Conservation (phyloP, 2,888 invertebrate species). For the Brachyptera putata region DNA sequence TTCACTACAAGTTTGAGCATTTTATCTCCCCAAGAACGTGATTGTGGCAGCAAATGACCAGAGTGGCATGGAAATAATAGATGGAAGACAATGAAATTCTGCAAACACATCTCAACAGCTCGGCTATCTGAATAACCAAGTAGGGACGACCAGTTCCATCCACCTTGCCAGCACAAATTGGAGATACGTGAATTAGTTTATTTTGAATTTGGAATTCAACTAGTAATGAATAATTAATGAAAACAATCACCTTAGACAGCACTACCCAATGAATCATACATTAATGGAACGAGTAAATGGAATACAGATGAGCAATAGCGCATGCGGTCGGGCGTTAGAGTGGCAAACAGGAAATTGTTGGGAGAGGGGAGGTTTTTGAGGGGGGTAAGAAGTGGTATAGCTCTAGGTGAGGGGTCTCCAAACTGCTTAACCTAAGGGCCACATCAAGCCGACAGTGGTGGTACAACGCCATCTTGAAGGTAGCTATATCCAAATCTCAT, state of each 20-base stretch:
- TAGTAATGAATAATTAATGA: slow-evolving; percentile 17
- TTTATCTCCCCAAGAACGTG: slow-evolving; percentile 7
- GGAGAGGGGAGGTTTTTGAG: too few relatives aligned
- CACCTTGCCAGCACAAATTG: slow-evolving; percentile 14
- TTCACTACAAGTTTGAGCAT: too few relatives aligned
- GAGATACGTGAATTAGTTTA: slow-evolving; percentile 19
- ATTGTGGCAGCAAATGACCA: slow-evolving; percentile 5
- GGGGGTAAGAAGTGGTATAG: too few relatives aligned
- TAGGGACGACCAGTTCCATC: too few relatives aligned
- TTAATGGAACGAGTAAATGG: slow-evolving; percentile 6
- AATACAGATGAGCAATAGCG: slow-evolving; percentile 10
- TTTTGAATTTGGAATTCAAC: slow-evolving; percentile 5
- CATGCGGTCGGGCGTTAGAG: neutral
- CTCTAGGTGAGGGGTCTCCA: too few relatives aligned
- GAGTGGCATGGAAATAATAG: neutral
- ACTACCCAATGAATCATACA: slow-evolving; percentile 19
- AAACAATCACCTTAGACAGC: slow-evolving; percentile 20
- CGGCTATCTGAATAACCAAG: slow-evolving; percentile 6
- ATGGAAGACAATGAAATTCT: neutral
- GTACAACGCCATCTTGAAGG: too few relatives aligned
- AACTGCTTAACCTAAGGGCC: too few relatives aligned
- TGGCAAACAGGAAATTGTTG: neutral
- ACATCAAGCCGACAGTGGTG: too few relatives aligned
- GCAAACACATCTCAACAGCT: neutral
- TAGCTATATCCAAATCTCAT: too few relatives aligned